Percentiles rank a stretch among this genome's conserved stretches.
These are phyloP conservation scores for Thalassophryne amazonica DNA, from an alignment of 2,797 vertebrate genomes.

Conservation along the genomic window DNA sequence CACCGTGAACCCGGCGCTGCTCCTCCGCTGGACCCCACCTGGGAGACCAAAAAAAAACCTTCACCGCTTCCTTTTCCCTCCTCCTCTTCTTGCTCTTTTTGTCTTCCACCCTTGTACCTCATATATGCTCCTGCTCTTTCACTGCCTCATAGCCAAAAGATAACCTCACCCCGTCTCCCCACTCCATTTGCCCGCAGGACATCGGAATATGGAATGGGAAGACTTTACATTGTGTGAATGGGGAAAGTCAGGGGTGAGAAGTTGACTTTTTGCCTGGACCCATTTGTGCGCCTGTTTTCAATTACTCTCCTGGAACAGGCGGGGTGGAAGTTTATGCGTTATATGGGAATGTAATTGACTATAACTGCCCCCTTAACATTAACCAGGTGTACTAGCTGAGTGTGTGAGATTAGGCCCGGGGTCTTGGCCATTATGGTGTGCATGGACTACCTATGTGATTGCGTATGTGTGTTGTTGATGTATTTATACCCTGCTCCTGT, in stretches of 20 bases:
- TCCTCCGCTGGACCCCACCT: conserved; percentile 51
- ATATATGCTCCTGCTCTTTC: conserved; percentile 53
- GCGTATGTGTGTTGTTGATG: conserved; percentile 60
- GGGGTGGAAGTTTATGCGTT: conserved; percentile 78
- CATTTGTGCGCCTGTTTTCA: conserved; percentile 73
- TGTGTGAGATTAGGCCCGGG: conserved; percentile 77
- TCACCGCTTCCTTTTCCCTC: conserved; percentile 1
- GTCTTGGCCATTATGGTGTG: conserved; percentile 57
- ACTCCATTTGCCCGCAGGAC: conserved; percentile 36
- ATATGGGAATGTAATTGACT: conserved; percentile 83
- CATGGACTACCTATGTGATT: conserved; percentile 41
- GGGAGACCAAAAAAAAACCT: conserved; percentile 50
- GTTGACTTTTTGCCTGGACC: conserved; percentile 74
- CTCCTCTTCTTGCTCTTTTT: conserved; percentile 29
- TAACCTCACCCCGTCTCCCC: conserved; percentile 22
- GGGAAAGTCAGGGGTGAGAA: conserved; percentile 64
- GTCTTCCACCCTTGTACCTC: conserved; percentile 41
- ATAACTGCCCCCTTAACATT: conserved; percentile 83
- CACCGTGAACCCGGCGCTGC: conserved; percentile 27
- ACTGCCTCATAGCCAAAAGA: conserved; percentile 56
- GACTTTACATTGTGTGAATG: conserved; percentile 38
- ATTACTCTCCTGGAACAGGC: conserved; percentile 70
- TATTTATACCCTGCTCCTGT: conserved; percentile 67
- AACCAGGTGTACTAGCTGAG: conserved; percentile 79
- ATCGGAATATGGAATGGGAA: conserved; percentile 36